Base-by-base conservation (phyloP, 2,888 invertebrate species). In the Balanococcus diminutus region DNA sequence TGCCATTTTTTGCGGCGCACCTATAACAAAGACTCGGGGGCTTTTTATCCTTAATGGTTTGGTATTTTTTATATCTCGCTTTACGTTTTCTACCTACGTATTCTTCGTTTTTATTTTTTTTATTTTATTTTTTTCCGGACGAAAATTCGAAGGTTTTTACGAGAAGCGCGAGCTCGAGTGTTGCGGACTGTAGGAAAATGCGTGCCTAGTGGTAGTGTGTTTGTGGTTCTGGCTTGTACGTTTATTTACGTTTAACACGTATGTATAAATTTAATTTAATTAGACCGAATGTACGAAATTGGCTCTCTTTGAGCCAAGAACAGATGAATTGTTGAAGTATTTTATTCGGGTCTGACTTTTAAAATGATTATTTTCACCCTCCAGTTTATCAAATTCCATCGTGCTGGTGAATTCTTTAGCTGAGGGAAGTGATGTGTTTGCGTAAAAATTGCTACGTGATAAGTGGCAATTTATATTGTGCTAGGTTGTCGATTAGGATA, bases 181-280 rank as follows among this genome's bases (percentile, higher is more conserved):
- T 36, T 36, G 36, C 46, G 4, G 75, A 67, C 16, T 79, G 36
- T 36, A 79, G 31, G 67, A n/a, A 79, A 36, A 79, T 79, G 75
- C 75, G 75, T 79, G 75, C 36, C 22, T 2, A n/a, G 19, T 31
- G 72, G 72, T 72, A 72, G 31, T 72, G 31, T 72, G 56, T 56
- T n/a, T n/a, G n/a, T n/a, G n/a, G n/a, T n/a, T n/a, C 56, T 19
- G 4, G 4, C 9, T 9, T 9, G n/a, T n/a, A n/a, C 9, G 75
- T 79, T 79, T 79, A 79, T 79, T 79, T 79, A 79, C 36, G 75
- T 79, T 79, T 79, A 79, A n/a, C 75, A 79, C 75, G 75, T 79
- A 36, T 79, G 36, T 79, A 36, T 36, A 79, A 79, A 79, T 19
- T 79, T 79, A 79, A 79, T 79, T 79, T 79, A 79, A 79, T 79